These are phyloP conservation scores for Bombus breviceps DNA, from an alignment of 1,140 invertebrate species.

Conservation along the genomic window DNA sequence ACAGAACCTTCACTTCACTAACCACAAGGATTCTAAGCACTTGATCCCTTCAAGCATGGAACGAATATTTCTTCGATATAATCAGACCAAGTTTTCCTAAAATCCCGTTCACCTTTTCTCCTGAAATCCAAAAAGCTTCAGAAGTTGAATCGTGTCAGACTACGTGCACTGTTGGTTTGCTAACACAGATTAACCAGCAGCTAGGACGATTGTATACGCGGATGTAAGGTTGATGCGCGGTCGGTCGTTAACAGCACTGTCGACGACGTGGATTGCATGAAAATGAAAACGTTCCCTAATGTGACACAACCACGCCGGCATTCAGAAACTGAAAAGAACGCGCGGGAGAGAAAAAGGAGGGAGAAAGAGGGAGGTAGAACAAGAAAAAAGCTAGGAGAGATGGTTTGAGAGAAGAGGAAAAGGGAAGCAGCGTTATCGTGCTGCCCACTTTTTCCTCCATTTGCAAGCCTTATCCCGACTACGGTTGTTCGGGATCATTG, in stretches of 20 bases:
- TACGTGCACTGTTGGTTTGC: background rate
- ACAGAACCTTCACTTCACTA: no score
- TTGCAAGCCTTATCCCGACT: constrained; percentile 66
- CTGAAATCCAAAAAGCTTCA: no score
- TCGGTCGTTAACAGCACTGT: constrained; percentile 21
- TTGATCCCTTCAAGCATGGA: no score
- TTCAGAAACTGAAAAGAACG: constrained; percentile 48
- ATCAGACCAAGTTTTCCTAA: no score
- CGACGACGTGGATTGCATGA: constrained; percentile 47
- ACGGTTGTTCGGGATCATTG: constrained; percentile 14
- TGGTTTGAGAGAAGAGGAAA: background rate
- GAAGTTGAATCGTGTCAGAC: no score
- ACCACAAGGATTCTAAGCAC: no score
- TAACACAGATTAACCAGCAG: constrained; percentile 30
- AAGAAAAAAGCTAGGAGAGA: background rate
- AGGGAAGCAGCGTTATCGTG: constrained; percentile 64
- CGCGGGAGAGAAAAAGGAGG: background rate
- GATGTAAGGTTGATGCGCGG: constrained; percentile 41
- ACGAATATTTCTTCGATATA: no score
- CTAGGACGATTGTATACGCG: background rate
- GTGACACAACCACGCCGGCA: constrained; percentile 43
- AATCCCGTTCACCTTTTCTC: background rate
- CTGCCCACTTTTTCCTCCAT: constrained; percentile 72
- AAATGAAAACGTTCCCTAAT: constrained; percentile 69
- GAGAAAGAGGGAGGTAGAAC: background rate